These are phyloP conservation scores for Asarcornis scutulata DNA, from an alignment of 2,113 vertebrate genomes.

Conservation along the genomic window DNA sequence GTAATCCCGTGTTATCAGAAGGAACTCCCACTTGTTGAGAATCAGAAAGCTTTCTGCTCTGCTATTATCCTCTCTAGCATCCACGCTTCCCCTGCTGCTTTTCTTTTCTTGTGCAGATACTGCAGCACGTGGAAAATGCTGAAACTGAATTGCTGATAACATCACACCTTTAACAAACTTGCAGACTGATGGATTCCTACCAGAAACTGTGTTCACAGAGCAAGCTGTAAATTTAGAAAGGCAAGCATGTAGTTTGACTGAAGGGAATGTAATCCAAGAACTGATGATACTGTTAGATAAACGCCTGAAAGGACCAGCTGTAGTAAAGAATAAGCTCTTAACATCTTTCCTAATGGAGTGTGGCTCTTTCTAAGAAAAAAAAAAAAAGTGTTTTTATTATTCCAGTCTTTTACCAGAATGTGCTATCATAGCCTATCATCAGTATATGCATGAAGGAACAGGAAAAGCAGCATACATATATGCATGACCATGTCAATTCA, in stretches of 20 bases:
- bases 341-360: background rate
- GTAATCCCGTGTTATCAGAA: conserved; percentile 21
- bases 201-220: background rate
- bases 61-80: background rate
- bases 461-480: background rate
- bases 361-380: background rate
- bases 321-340: conserved; percentile 15
- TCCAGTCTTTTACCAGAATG: conserved; percentile 1
- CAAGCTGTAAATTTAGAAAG: conserved; percentile 22
- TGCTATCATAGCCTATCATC: background rate
- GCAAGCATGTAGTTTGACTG: background rate
- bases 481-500: background rate
- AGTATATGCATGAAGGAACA: background rate
- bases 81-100: background rate
- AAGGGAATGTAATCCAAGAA: conserved; percentile 41
- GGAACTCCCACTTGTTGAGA: conserved; percentile 14
- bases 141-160: background rate
- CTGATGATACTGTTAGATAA: conserved; percentile 19
- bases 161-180: conserved; percentile 22
- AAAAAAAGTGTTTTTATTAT: background rate
- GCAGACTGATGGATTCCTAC: background rate
- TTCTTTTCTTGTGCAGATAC: background rate
- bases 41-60: background rate
- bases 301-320: background rate
- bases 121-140: background rate